Conservation (phyloP, 2,113 vertebrate genomes). For the Okapia johnstoni region DNA sequence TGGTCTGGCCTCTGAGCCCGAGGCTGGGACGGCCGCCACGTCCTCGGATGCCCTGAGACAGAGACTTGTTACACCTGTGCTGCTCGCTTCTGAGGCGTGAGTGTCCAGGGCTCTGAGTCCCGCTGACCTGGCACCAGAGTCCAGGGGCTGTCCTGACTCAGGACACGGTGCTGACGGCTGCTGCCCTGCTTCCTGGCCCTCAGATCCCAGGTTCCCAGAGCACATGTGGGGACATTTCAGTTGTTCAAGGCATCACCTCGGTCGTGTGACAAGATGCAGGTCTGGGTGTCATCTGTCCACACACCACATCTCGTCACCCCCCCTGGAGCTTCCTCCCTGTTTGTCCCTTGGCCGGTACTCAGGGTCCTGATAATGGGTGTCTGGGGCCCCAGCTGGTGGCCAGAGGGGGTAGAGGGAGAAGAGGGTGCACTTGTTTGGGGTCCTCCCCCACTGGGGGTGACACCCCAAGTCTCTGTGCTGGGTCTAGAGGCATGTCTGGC, state of each 20-base stretch:
- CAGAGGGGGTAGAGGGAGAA: background rate
- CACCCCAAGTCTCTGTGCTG: background rate
- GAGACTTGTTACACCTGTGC: rapidly evolving
- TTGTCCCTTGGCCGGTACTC: background rate
- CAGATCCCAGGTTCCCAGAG: background rate
- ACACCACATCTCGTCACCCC: background rate
- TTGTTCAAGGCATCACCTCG: rapidly evolving
- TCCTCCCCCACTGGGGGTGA: background rate
- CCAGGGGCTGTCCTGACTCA: background rate
- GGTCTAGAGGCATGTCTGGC: background rate
- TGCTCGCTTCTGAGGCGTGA: background rate
- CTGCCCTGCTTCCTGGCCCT: background rate
- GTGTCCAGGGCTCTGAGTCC: background rate
- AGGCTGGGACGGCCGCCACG: background rate
- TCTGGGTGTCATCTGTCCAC: background rate
- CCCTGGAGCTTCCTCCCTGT: background rate
- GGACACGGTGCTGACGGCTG: rapidly evolving
- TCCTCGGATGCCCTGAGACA: background rate
- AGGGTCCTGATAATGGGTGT: rapidly evolving
- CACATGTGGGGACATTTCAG: rapidly evolving
- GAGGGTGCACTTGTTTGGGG: background rate
- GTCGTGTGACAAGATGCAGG: background rate
- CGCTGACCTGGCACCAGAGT: background rate
- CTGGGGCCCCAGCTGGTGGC: background rate
- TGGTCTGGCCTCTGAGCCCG: background rate